These are phyloP conservation scores for Parus major DNA, from an alignment of 2,113 vertebrate genomes.

Conservation along the genomic window DNA sequence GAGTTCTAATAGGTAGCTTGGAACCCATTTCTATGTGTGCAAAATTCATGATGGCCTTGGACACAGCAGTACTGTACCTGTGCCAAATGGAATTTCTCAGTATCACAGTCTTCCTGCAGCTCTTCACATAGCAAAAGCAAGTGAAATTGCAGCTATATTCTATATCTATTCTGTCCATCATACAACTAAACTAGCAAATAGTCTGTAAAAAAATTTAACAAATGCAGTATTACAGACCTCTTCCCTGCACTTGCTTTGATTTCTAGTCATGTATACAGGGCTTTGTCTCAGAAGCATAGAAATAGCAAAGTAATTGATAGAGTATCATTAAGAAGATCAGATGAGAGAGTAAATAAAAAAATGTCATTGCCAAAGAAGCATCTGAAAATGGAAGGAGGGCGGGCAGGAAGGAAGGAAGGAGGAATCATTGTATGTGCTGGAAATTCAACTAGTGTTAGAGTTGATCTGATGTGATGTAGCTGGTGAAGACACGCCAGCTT, in stretches of 20 bases:
- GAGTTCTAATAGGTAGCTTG: neutral
- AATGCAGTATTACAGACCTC: neutral
- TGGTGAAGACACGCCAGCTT: neutral
- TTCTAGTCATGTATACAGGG: neutral
- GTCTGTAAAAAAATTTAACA: neutral
- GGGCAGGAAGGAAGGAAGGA: neutral
- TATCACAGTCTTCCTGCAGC: neutral
- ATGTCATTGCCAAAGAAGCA: neutral
- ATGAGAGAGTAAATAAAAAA: neutral
- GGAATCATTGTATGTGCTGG: neutral
- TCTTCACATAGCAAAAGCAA: neutral
- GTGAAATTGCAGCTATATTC: neutral
- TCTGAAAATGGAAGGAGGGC: neutral
- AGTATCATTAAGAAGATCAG: neutral
- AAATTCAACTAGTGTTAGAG: neutral
- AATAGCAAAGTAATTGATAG: neutral
- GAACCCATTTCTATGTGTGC: neutral
- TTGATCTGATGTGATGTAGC: neutral
- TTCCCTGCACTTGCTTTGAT: neutral
- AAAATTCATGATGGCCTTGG: neutral
- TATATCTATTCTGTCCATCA: neutral
- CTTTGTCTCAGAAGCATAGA: neutral
- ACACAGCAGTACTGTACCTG: accelerated
- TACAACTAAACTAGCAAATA: neutral
- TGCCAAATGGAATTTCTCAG: neutral